Percentiles rank a stretch among this genome's conserved stretches.
Evolutionary conservation across 2,888 invertebrate species (phyloP).

Genomic region (Liodrosophila aerea): DNA sequence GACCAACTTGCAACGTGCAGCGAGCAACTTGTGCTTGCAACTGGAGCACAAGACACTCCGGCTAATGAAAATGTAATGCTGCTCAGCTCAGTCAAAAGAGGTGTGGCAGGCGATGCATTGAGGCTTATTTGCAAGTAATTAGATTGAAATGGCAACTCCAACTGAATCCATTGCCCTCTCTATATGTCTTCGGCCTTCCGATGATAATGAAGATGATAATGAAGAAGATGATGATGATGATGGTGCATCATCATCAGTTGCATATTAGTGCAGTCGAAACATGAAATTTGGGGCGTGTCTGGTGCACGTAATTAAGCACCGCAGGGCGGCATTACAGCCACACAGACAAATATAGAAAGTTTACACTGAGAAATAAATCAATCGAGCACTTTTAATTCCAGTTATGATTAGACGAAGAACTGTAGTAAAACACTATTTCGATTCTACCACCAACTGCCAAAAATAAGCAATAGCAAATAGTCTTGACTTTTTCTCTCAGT

Average conservation of each 20-base stretch:
- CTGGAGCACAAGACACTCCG: constrained; percentile 31
- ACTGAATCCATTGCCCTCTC: too few species aligned
- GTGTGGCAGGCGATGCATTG: constrained; percentile 25
- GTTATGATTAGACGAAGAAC: too few species aligned
- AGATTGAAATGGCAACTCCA: constrained; percentile 49
- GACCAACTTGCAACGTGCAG: constrained; percentile 11
- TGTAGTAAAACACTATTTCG: too few species aligned
- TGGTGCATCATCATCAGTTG: constrained; percentile 48
- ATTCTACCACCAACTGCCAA: too few species aligned
- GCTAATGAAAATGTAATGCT: constrained; percentile 73
- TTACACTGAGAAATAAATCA: neutral
- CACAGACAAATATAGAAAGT: neutral
- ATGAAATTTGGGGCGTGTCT: constrained; percentile 34
- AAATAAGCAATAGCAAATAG: too few species aligned
- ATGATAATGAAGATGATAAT: neutral
- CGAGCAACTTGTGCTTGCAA: constrained; percentile 17
- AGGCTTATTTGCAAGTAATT: constrained; percentile 67
- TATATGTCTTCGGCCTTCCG: neutral
- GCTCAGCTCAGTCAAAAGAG: neutral
- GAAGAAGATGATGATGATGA: constrained; percentile 8
- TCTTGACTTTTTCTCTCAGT: neutral
- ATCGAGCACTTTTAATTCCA: too few species aligned
- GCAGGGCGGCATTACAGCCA: constrained; percentile 39
- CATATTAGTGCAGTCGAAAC: constrained; percentile 39
- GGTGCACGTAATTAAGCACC: constrained; percentile 55